Percentiles rank a stretch among this genome's conserved stretches.
phyloP scores from a whole-genome alignment of 2,888 invertebrate species.

The Acronicta aceris region DNA sequence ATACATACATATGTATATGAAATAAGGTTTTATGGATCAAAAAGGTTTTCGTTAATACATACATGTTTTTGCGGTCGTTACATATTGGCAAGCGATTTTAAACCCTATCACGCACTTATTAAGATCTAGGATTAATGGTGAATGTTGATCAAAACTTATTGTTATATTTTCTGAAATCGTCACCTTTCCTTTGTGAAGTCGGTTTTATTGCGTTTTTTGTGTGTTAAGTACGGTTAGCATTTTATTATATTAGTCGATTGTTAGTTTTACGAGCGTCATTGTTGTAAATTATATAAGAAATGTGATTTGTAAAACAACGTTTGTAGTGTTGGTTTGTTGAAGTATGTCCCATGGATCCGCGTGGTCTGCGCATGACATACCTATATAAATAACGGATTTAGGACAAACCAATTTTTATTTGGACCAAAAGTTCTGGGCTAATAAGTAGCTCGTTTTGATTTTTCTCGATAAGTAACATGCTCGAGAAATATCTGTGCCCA shows the following conservation, averaged over 20 bases:
- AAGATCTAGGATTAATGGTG: slow-evolving; percentile 10
- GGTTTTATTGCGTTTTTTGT: slow-evolving; percentile 44
- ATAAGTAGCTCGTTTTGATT: too few species aligned
- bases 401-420: too few species aligned
- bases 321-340: background rate
- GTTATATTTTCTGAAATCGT: slow-evolving; percentile 46
- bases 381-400: slow-evolving; percentile 12
- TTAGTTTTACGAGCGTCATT: slow-evolving; percentile 45
- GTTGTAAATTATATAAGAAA: slow-evolving; percentile 32
- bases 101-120: accelerated
- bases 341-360: slow-evolving; percentile 18
- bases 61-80: slow-evolving; percentile 14
- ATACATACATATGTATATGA: slow-evolving; percentile 59
- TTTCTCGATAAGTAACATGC: too few species aligned
- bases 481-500: too few species aligned
- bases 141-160: slow-evolving; percentile 4
- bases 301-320: slow-evolving; percentile 18
- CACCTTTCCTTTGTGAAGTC: slow-evolving; percentile 51
- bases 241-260: slow-evolving; percentile 49
- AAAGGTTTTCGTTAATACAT: slow-evolving; percentile 51
- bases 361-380: slow-evolving; percentile 5
- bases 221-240: slow-evolving; percentile 33
- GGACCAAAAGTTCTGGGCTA: too few species aligned
- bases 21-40: slow-evolving; percentile 58
- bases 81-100: slow-evolving; percentile 3